Percentiles rank a stretch among this genome's conserved stretches.
Conservation (phyloP, 2,113 vertebrate species). For the Aphyosemion australe region DNA sequence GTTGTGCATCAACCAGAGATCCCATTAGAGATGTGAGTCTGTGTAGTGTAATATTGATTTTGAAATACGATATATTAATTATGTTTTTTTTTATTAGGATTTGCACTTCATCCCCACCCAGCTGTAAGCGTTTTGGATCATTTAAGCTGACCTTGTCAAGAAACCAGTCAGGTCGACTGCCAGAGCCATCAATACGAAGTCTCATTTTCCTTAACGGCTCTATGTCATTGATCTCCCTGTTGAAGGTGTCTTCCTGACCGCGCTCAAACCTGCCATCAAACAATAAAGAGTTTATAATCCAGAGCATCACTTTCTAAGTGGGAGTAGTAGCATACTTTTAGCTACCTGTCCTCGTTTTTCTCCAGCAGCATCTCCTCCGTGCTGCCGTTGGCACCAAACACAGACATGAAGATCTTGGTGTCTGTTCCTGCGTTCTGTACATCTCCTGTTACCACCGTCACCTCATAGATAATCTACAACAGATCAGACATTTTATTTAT, state of each 20-base stretch:
- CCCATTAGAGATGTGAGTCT: too few species aligned
- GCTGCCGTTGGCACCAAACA: constrained; percentile 90
- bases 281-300: constrained; percentile 11
- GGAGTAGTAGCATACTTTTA: not conserved
- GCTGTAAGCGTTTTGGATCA: not conserved
- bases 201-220: constrained; percentile 94
- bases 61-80: too few species aligned
- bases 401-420: constrained; percentile 87
- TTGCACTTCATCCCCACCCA: too few species aligned
- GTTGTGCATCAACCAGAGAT: constrained; percentile 26
- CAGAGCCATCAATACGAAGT: constrained; percentile 86
- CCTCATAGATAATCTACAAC: constrained; percentile 88
- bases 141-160: constrained; percentile 69
- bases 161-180: constrained; percentile 94
- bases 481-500: not conserved
- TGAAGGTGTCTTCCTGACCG: constrained; percentile 93
- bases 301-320: not conserved
- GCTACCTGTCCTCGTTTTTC: constrained; percentile 93
- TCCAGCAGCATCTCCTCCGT: constrained; percentile 90
- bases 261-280: constrained; percentile 88
- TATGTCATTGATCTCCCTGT: constrained; percentile 92
- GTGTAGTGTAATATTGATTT: too few species aligned
- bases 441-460: constrained; percentile 91
- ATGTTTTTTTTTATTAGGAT: too few species aligned
- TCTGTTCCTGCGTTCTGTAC: constrained; percentile 87